Conservation (phyloP, 1,140 invertebrate genomes). For the Drosophila arizonae region DNA sequence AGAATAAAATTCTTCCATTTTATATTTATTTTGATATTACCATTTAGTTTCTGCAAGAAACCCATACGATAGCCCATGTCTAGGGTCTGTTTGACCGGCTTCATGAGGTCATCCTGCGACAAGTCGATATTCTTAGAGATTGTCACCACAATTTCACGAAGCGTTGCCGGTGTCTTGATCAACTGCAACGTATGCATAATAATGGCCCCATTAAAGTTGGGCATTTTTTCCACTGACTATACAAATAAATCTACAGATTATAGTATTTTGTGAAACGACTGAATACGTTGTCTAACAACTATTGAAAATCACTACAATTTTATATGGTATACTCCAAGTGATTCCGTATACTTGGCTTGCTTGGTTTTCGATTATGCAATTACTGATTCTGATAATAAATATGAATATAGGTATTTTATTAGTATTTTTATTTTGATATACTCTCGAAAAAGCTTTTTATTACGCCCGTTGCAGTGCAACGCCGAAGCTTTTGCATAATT, state of each 20-base stretch:
- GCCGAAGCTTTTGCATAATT: too few species aligned
- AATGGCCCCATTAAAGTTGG: constrained; percentile 70
- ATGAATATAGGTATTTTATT: too few species aligned
- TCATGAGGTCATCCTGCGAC: constrained; percentile 40
- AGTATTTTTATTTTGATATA: too few species aligned
- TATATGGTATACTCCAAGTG: background rate
- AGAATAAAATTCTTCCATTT: too few species aligned
- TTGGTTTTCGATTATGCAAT: background rate
- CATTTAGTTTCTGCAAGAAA: constrained; percentile 58
- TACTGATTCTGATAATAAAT: too few species aligned
- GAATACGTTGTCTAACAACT: constrained; percentile 12
- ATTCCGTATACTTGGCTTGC: background rate
- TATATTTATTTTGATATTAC: constrained; percentile 7
- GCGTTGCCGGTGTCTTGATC: constrained; percentile 53
- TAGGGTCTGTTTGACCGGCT: constrained; percentile 57
- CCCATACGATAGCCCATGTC: constrained; percentile 55
- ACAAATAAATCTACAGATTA: background rate
- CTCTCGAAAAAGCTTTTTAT: too few species aligned
- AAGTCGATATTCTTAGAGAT: constrained; percentile 58
- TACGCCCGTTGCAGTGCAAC: background rate
- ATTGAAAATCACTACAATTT: constrained; percentile 3
- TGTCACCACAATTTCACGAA: constrained; percentile 54
- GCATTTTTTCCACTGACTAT: constrained; percentile 37
- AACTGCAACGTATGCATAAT: constrained; percentile 55
- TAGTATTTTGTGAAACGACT: background rate